These are phyloP conservation scores for Acheta domesticus DNA, from an alignment of 2,888 invertebrate species.

Conservation along the genomic window DNA sequence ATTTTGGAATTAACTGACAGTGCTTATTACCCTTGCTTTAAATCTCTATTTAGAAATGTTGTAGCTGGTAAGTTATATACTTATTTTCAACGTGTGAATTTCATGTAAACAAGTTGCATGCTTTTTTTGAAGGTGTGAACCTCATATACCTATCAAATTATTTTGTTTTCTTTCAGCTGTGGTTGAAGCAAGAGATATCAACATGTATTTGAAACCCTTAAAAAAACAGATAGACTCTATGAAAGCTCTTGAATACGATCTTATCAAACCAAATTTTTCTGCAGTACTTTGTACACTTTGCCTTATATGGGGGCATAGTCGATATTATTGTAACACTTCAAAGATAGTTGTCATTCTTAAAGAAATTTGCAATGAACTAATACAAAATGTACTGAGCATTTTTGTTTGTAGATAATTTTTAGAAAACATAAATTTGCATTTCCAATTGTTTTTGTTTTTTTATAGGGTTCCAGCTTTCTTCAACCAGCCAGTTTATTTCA, in stretches of 20 bases:
- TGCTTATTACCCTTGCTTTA: conserved; percentile 74
- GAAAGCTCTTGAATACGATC: conserved; percentile 66
- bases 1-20: conserved; percentile 75
- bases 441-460: conserved; percentile 18
- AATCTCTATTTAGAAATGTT: conserved; percentile 72
- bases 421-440: neutral
- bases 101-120: conserved; percentile 41
- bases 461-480: conserved; percentile 61
- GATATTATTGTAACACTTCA: conserved; percentile 64
- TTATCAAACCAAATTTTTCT: conserved; percentile 57
- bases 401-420: neutral
- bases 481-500: conserved; percentile 81
- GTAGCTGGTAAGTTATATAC: conserved; percentile 59
- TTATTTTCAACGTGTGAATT: neutral
- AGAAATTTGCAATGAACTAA: conserved; percentile 77
- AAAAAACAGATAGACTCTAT: conserved; percentile 66
- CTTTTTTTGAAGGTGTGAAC: neutral
- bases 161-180: conserved; percentile 51
- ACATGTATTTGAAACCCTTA: conserved; percentile 71
- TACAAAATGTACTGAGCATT: conserved; percentile 56
- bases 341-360: conserved; percentile 68
- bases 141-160: neutral
- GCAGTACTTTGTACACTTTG: conserved; percentile 77
- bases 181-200: conserved; percentile 80
- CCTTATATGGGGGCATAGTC: conserved; percentile 80